Conservation (phyloP, 2,797 vertebrate genomes). For the Alcedo quadribrachys region DNA sequence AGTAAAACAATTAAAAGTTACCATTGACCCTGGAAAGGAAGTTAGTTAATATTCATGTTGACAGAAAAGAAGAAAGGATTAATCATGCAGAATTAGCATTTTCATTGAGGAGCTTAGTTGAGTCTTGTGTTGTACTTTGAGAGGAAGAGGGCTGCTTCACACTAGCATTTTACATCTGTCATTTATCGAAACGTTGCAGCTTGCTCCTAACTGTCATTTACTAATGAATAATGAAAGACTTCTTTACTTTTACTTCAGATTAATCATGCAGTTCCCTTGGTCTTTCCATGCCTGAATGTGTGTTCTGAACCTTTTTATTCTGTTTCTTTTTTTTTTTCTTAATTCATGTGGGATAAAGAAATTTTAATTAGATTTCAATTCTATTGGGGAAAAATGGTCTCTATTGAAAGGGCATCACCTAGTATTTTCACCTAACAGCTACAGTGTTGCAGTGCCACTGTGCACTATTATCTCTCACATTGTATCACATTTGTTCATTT, state of each 20-base stretch:
- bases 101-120: conserved; percentile 80
- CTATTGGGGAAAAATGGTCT: not conserved
- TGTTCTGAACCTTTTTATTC: not conserved
- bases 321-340: not conserved
- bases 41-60: conserved; percentile 84
- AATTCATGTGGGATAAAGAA: conserved; percentile 48
- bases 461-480: not conserved
- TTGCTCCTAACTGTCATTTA: conserved; percentile 73
- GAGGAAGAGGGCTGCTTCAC: conserved; percentile 54
- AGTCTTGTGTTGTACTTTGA: conserved; percentile 60
- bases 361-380: conserved; percentile 62
- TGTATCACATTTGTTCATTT: not conserved
- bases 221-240: conserved; percentile 73
- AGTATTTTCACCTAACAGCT: not conserved
- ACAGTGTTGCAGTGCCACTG: not conserved
- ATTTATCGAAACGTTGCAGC: conserved; percentile 75
- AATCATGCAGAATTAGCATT: conserved; percentile 84
- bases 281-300: conserved; percentile 47
- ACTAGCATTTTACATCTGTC: conserved; percentile 50
- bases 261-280: conserved; percentile 65
- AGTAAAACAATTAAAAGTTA: conserved; percentile 66
- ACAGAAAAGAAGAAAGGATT: conserved; percentile 83
- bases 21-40: conserved; percentile 74
- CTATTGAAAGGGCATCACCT: conserved; percentile 19
- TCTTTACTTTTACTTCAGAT: conserved; percentile 75